phyloP scores from a whole-genome alignment of 2,113 vertebrate species.

The Trachemys scripta region DNA sequence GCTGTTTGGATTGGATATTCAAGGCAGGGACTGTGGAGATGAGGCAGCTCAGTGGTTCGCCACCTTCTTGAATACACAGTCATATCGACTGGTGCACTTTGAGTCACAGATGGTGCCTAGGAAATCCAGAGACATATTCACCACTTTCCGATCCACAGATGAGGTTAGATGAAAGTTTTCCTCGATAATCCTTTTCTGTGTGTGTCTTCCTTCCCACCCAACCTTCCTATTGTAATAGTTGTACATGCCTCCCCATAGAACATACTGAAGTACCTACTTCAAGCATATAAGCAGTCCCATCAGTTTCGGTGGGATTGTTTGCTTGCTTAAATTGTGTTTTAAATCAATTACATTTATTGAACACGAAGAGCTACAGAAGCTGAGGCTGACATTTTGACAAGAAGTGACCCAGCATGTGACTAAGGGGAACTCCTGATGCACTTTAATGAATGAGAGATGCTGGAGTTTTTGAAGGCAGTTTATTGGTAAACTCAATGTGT shows the following conservation, averaged over 20 bases:
- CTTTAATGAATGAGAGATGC: not conserved
- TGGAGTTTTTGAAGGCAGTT: not conserved
- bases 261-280: not conserved
- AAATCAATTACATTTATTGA: not conserved
- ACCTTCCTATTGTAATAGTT: not conserved
- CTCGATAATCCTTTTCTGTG: not conserved
- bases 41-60: conserved; percentile 88
- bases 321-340: not conserved
- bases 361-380: not conserved
- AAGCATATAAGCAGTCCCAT: not conserved
- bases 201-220: not conserved
- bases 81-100: conserved; percentile 88
- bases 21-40: conserved; percentile 92
- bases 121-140: conserved; percentile 44
- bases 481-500: not conserved
- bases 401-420: not conserved
- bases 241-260: too few species aligned
- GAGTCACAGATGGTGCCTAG: conserved; percentile 86
- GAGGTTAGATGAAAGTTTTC: conserved; percentile 59
- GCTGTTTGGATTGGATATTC: conserved; percentile 83
- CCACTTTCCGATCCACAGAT: conserved; percentile 59
- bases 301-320: not conserved
- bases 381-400: not conserved
- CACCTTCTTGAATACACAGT: conserved; percentile 79
- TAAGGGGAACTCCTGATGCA: not conserved